Percentiles rank a stretch among this genome's conserved stretches.
Conservation (phyloP, 2,113 vertebrate species). For the Eubucco bourcierii region DNA sequence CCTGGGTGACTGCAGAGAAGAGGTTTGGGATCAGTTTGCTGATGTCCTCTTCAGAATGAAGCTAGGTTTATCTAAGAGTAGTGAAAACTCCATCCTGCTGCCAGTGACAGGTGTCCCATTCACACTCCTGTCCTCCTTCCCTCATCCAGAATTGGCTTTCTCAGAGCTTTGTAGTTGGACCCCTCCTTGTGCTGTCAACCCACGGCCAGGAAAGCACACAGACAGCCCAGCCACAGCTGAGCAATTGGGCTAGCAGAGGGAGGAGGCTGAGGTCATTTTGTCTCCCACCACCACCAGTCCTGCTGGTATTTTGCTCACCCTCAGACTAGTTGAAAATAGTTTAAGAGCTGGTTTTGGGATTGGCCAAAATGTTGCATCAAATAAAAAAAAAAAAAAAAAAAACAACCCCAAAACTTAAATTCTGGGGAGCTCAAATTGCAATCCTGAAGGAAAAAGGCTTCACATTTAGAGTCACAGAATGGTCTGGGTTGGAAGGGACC, state of each 20-base stretch:
- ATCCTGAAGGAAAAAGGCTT: not conserved
- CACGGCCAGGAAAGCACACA: not conserved
- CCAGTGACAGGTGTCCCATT: not conserved
- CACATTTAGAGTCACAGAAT: no score
- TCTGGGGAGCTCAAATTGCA: not conserved
- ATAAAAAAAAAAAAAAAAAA: not conserved
- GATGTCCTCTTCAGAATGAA: not conserved
- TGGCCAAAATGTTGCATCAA: not conserved
- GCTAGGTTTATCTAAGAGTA: not conserved
- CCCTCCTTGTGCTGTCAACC: fast-evolving
- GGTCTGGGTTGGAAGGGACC: no score
- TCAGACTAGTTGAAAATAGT: not conserved
- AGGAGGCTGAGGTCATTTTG: not conserved
- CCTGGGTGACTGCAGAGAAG: not conserved
- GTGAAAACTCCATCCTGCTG: not conserved
- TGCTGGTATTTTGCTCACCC: not conserved
- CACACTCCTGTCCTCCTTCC: not conserved
- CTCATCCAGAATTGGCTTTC: not conserved
- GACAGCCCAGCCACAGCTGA: not conserved
- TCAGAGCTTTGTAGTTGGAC: not conserved
- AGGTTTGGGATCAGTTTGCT: not conserved
- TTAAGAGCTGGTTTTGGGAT: not conserved
- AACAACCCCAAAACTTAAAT: not conserved
- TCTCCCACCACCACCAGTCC: not conserved
- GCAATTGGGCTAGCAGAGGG: not conserved